phyloP scores from a whole-genome alignment of 2,797 vertebrate species.

The Synanceia verrucosa region DNA sequence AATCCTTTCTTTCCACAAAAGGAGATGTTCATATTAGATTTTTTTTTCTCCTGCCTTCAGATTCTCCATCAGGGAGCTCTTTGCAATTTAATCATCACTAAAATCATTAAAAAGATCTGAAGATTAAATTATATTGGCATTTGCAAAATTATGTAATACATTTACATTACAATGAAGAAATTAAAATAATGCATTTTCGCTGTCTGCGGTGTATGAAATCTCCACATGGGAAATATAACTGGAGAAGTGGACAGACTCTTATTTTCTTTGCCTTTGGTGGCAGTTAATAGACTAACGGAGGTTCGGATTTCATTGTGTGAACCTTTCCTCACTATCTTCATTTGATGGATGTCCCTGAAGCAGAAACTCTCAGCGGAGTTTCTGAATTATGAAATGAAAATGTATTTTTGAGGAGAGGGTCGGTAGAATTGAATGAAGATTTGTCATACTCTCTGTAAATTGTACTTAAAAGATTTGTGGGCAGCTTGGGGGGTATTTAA shows the following conservation, averaged over 20 bases:
- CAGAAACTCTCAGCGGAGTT: constrained; percentile 63
- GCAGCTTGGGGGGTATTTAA: constrained; percentile 68
- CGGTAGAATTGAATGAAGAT: constrained; percentile 67
- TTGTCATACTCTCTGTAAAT: constrained; percentile 66
- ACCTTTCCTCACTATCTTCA: constrained; percentile 61
- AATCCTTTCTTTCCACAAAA: constrained; percentile 84
- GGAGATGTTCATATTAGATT: constrained; percentile 87
- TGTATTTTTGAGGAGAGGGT: constrained; percentile 61
- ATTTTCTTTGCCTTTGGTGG: constrained; percentile 85
- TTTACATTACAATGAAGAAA: constrained; percentile 92
- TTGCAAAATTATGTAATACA: constrained; percentile 91
- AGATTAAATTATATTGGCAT: constrained; percentile 92
- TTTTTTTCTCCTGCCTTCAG: constrained; percentile 78
- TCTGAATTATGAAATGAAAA: constrained; percentile 75
- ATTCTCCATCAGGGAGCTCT: constrained; percentile 86
- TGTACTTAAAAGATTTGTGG: constrained; percentile 71
- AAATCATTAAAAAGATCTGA: constrained; percentile 91
- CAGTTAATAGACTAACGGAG: constrained; percentile 80
- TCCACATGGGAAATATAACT: constrained; percentile 88
- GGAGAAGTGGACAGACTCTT: constrained; percentile 84
- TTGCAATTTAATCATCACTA: constrained; percentile 90
- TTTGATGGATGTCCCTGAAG: constrained; percentile 72
- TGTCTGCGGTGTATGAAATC: constrained; percentile 85
- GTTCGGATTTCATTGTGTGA: constrained; percentile 79
- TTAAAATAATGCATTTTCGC: constrained; percentile 90